Percentiles rank a stretch among this genome's conserved stretches.
These are phyloP conservation scores for Pseudomyrmex gracilis DNA, from an alignment of 1,140 invertebrate species.

Conservation along the genomic window DNA sequence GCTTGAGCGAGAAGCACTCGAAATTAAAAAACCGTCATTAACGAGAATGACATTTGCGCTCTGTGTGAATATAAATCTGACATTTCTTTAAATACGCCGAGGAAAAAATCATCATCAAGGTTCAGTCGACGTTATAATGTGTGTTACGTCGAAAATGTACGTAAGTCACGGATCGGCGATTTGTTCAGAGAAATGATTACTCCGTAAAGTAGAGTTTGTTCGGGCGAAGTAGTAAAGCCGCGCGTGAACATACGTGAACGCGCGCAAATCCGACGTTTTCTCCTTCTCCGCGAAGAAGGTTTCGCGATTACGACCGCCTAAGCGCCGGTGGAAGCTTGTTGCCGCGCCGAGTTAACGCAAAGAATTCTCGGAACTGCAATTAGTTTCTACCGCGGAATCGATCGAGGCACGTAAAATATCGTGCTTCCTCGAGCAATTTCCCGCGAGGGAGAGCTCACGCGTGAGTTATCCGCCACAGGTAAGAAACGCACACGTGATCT, in stretches of 20 bases:
- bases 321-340: constrained; percentile 6
- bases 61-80: constrained; percentile 5
- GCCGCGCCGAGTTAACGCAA: constrained; percentile 23
- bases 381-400: constrained; percentile 43
- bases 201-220: constrained; percentile 20
- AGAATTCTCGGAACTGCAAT: constrained; percentile 63
- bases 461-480: not conserved
- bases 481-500: constrained; percentile 27
- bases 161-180: constrained; percentile 45
- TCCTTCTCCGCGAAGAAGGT: not conserved
- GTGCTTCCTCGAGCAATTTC: not conserved
- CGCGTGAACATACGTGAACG: not conserved
- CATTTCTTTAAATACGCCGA: constrained; percentile 1
- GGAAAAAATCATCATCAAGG: not conserved
- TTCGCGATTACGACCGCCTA: constrained; percentile 2
- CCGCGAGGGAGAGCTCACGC: not conserved
- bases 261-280: constrained; percentile 17
- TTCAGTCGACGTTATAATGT: not conserved
- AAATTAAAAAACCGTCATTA: constrained; percentile 35
- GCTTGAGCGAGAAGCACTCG: not conserved
- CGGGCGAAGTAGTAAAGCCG: constrained; percentile 11
- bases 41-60: constrained; percentile 4
- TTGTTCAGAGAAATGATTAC: constrained; percentile 42
- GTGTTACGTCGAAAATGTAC: constrained; percentile 19
- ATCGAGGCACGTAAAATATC: constrained; percentile 58